Base-by-base conservation (phyloP, 2,113 vertebrate genomes). In the Riparia riparia region DNA sequence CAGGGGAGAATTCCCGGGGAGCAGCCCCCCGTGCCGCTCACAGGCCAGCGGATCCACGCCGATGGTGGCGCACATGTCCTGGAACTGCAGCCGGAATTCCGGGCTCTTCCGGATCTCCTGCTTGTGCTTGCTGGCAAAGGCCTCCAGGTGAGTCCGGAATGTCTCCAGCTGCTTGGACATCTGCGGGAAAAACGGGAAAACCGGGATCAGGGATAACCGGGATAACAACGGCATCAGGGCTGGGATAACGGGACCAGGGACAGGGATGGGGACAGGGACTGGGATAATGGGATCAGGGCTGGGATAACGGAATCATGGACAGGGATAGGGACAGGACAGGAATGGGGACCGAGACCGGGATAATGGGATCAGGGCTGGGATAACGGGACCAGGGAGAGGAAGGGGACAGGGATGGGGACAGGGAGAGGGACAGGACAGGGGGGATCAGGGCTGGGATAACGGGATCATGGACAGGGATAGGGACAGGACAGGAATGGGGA, bases 71-170 rank as follows among this genome's bases (percentile, higher is more conserved):
- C 99, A 99, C 99, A 99, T 99, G 45, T 99, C 99, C 97, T 99
- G 99, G 97, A 99, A 99, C 98, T 99, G 99, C 47, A 99, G 98
- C 6, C 99, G 98, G 95, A 99, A 99, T 63, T 98, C 98, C 0
- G 99, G 96, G 92, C 92, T 99, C 80, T 99, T 99, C 10, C 99
- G 97, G 90, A 99, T 99, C 96, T 99, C 99, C 89, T 99, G 99
- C 96, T 99, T 99, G 95, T 99, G 99, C 53, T 99, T 99, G 98
- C 99, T 99, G 95, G 99, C 99, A 96, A 99, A 99, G 87, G 99
- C 99, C 87, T 99, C 99, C 66, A 99, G 95, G 97, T 99, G 98
- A 20, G 98, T 98, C 96, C 99, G 99, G 89, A 99, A 99, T 29
- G 98, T 99, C 60, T 99, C 99, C 97, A 99, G 83, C 97, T 99